phyloP scores from a whole-genome alignment of 2,888 invertebrate genomes.

The Saturnia japonica region DNA sequence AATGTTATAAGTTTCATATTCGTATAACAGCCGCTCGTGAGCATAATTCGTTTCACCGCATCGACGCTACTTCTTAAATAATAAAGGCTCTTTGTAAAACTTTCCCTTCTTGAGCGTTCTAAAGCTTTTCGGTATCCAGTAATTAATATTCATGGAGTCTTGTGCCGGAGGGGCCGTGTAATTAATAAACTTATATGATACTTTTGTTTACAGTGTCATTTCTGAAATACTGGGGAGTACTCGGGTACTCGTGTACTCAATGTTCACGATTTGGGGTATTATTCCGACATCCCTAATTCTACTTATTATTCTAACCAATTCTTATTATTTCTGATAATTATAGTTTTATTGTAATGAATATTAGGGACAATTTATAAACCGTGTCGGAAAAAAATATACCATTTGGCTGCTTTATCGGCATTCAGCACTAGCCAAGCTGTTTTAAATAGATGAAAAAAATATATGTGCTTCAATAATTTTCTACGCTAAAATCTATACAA shows the following conservation, averaged over 20 bases:
- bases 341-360: no score
- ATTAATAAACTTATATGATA: constrained; percentile 83
- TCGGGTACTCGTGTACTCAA: constrained; percentile 42
- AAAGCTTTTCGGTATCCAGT: constrained; percentile 81
- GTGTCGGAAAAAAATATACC: no score
- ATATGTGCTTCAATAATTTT: no score
- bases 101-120: constrained; percentile 81
- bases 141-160: constrained; percentile 82
- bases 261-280: constrained; percentile 36
- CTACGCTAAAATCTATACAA: no score
- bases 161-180: constrained; percentile 78
- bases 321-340: no score
- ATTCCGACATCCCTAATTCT: constrained; percentile 25
- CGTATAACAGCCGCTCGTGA: constrained; percentile 36
- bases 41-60: constrained; percentile 76
- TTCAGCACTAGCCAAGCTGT: no score
- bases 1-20: constrained; percentile 43
- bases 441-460: no score
- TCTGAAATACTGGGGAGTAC: constrained; percentile 63
- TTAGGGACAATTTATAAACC: no score
- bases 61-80: constrained; percentile 79
- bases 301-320: constrained; percentile 12
- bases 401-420: no score
- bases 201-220: constrained; percentile 82
- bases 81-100: constrained; percentile 82